These are phyloP conservation scores for Struthio camelus DNA, from an alignment of 2,113 vertebrate species.

Conservation along the genomic window DNA sequence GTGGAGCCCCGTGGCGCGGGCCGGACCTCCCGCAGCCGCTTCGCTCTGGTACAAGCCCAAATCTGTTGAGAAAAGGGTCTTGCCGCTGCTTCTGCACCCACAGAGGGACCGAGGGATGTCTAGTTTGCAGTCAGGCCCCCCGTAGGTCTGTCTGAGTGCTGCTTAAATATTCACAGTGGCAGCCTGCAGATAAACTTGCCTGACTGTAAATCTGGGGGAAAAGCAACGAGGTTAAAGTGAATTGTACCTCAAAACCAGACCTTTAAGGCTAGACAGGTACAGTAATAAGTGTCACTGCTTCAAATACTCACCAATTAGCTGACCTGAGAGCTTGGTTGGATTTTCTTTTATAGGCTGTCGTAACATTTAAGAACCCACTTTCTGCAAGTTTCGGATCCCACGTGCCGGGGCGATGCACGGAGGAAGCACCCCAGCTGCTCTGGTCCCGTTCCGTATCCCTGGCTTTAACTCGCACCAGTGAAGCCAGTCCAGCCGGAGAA, in stretches of 20 bases:
- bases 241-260: not conserved
- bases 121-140: not conserved
- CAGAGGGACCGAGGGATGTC: not conserved
- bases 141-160: not conserved
- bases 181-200: not conserved
- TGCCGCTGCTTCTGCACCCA: no score
- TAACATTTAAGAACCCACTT: not conserved
- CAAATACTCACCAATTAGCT: not conserved
- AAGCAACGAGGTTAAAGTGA: not conserved
- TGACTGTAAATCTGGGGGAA: not conserved
- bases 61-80: no score
- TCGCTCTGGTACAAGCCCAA: no score
- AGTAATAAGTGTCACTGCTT: not conserved
- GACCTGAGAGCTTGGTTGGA: not conserved
- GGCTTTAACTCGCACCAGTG: not conserved
- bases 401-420: no score
- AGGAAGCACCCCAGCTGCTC: no score
- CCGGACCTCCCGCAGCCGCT: no score
- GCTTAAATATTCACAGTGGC: not conserved
- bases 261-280: not conserved
- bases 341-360: not conserved
- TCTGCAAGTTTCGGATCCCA: not conserved
- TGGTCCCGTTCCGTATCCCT: not conserved
- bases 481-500: not conserved
- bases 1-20: no score